Percentiles rank a stretch among this genome's conserved stretches.
Evolutionary conservation across 2,888 invertebrate genomes (phyloP).

Genomic region (Erebia aethiops): DNA sequence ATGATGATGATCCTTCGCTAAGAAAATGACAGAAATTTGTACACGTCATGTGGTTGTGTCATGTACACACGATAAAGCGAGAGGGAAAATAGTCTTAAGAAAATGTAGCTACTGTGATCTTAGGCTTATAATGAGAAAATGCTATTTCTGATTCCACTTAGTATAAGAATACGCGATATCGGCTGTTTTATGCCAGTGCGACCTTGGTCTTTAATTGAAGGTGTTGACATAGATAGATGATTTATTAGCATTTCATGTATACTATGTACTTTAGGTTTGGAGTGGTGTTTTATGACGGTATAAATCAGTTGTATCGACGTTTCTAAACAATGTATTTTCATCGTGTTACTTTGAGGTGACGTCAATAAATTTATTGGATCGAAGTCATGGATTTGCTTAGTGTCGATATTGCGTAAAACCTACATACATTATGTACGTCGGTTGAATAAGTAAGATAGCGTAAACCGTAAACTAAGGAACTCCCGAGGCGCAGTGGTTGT

Average conservation of each 20-base stretch:
- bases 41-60: background rate
- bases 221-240: conserved; percentile 74
- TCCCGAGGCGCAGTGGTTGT: no score
- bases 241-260: conserved; percentile 65
- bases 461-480: no score
- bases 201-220: conserved; percentile 77
- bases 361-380: conserved; percentile 17
- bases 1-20: no score
- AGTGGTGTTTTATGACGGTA: conserved; percentile 28
- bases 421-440: background rate
- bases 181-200: conserved; percentile 57
- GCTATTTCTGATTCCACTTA: conserved; percentile 74
- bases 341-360: conserved; percentile 25
- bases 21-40: no score
- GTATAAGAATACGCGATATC: conserved; percentile 68
- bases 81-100: background rate
- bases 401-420: background rate
- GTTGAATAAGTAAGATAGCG: background rate
- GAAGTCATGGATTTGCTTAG: conserved; percentile 8
- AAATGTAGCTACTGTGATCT: background rate
- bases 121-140: conserved; percentile 68
- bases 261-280: conserved; percentile 13
- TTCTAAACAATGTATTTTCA: conserved; percentile 33
- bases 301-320: conserved; percentile 32
- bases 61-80: background rate